Conservation (phyloP, 2,113 vertebrate genomes). For the Saguinus imperator region DNA sequence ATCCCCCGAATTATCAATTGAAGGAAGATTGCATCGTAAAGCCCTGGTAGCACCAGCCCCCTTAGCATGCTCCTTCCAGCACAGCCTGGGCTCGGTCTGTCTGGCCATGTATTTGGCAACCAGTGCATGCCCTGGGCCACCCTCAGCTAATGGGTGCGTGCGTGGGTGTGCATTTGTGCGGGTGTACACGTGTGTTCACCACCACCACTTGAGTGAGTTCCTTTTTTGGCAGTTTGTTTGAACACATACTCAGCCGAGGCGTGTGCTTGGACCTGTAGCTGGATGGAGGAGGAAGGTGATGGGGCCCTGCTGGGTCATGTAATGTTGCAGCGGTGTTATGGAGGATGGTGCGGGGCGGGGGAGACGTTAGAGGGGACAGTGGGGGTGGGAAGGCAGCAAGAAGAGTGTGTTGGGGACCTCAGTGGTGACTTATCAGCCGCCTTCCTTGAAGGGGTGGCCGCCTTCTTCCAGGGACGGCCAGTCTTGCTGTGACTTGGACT, state of each 20-base stretch:
- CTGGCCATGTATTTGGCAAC: not conserved
- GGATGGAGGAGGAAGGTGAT: not conserved
- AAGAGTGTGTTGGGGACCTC: fast-evolving
- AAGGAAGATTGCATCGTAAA: fast-evolving
- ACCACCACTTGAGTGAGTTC: no score
- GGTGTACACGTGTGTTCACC: no score
- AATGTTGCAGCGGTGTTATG: not conserved
- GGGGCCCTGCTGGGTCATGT: fast-evolving
- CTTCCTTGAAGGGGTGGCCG: no score
- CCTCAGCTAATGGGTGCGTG: fast-evolving
- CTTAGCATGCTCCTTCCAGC: fast-evolving
- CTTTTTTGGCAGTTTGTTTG: not conserved
- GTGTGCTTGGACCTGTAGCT: fast-evolving
- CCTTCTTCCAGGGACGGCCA: not conserved
- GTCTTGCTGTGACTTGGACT: fast-evolving
- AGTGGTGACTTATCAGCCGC: no score
- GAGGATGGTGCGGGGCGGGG: fast-evolving
- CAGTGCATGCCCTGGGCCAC: fast-evolving
- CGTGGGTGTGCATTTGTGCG: fast-evolving
- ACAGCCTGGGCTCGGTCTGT: not conserved
- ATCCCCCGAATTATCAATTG: not conserved
- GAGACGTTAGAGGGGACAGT: no score
- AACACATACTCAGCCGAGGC: fast-evolving
- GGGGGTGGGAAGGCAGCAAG: not conserved
- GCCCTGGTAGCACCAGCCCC: not conserved